Evolutionary conservation across 2,113 vertebrate species (phyloP), one percentile per base, ranked within the genome.

Genomic region (Sylvietta virens): DNA sequence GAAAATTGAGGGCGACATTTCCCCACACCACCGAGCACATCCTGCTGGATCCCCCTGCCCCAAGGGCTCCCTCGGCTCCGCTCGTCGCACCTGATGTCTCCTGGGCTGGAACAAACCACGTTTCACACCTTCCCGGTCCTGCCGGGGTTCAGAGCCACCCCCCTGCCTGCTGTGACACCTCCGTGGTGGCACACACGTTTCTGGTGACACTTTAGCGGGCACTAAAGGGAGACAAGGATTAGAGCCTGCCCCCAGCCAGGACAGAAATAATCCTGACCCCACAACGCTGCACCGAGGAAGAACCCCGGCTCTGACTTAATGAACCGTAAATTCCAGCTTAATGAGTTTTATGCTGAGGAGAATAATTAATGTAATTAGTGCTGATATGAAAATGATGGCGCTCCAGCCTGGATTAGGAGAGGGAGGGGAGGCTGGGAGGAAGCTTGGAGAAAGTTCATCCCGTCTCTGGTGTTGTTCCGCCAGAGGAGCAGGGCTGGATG

Each of bases 301-400:
- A 88, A 24, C 82, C 90, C 94, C 3, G 48, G 24, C 90, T 96
- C 82, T 44, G 86, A 64, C 88, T 92, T 95, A 97, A 95, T 86
- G 95, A 97, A 95, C 92, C 61, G 47, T 82, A 82, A 87, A 96
- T 95, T 92, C 90, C 74, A 86, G 86, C 90, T 90, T 96, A 96
- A 97, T 97, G 96, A 96, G 94, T 93, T 97, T 96, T 95, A 81
- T 89, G 93, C 90, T 93, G 95, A 95, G 86, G 93, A 97, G 94
- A 97, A 94, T 97, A 95, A 97, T 97, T 97, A 97, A 97, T 96
- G 87, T 96, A 97, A 97, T 96, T 97, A 96, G 82, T 6, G 44
- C 22, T 81, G 95, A 96, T 96, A 97, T 50, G 92, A 97, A 97
- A 97, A 95, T 92, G 87, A 97, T 91, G 94, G 78, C 90, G 17